Base-by-base conservation (phyloP, 2,113 vertebrate species). In the Redunca redunca region DNA sequence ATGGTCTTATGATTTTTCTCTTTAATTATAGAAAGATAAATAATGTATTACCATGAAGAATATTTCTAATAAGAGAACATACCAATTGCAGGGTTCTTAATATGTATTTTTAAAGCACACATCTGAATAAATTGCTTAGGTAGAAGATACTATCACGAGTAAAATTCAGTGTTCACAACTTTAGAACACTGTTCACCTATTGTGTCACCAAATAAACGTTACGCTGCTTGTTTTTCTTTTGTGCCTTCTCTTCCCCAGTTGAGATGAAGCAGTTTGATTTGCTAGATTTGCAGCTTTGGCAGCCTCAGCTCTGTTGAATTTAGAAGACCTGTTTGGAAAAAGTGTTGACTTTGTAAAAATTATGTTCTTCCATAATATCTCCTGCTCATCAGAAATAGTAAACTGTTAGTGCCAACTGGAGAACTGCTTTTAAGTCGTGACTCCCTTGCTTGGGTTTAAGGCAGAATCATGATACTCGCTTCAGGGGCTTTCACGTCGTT, bases 141-240 rank as follows among this genome's bases (percentile, higher is more conserved):
- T 98, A 98, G 92, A n/a, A 96, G 97, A 96, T 46, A 91, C 88
- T 93, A 98, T 95, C 97, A 96, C 97, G 60, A 98, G 97, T 98
- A 48, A 97, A 96, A 84, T 0, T 90, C 96, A 84, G 97, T 89
- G 95, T 97, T 96, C 95, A 87, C 13, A 96, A 74, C 36, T 89
- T 97, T 88, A 97, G 98, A 98, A 98, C 55, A 50, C 98, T 98
- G 98, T 98, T 96, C 88, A 86, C 97, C 98, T 99, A 92, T 98
- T 99, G 98, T 99, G 99, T 99, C 99, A 99, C 99, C 98, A 99
- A 99, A 99, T 99, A 99, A 99, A 99, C 98, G 97, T 98, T 98
- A 98, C 99, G 99, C 99, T 99, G 99, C 99, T 99, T 99, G 97
- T 95, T 97, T 98, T 98, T 91, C 85, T 97, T 96, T 98, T 98